Evolutionary conservation across 2,797 vertebrate species (phyloP).

Genomic region (Phalloptychus januarius): DNA sequence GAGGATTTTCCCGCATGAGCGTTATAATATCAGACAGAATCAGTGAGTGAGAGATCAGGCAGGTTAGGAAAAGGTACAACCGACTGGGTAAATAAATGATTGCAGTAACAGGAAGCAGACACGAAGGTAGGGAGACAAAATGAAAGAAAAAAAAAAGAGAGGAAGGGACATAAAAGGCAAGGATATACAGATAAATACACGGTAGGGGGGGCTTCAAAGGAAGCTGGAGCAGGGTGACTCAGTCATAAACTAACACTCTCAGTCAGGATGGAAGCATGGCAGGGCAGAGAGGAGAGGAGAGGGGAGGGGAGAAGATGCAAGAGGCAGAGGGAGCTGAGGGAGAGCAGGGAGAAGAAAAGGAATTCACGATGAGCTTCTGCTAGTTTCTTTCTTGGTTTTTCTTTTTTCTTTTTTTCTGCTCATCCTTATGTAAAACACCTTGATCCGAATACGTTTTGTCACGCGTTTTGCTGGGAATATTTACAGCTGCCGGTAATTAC

Average conservation of each 20-base stretch:
- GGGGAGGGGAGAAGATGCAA: slow-evolving; percentile 40
- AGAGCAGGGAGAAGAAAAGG: slow-evolving; percentile 51
- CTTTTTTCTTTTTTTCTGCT: slow-evolving; percentile 27
- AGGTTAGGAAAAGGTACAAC: slow-evolving; percentile 39
- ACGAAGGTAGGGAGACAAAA: slow-evolving; percentile 31
- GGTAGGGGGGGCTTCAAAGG: slow-evolving; percentile 53
- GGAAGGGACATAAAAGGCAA: slow-evolving; percentile 39
- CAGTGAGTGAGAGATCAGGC: slow-evolving; percentile 58
- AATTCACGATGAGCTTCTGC: slow-evolving; percentile 49
- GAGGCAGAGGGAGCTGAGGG: slow-evolving; percentile 50
- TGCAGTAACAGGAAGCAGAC: slow-evolving; percentile 58
- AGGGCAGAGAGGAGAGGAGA: slow-evolving; percentile 29
- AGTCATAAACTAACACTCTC: slow-evolving; percentile 71
- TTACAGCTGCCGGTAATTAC: slow-evolving; percentile 42
- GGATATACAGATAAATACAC: slow-evolving; percentile 12
- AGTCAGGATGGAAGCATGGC: slow-evolving; percentile 60
- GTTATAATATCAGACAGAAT: slow-evolving; percentile 69
- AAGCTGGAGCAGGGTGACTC: slow-evolving; percentile 66
- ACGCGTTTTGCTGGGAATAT: slow-evolving; percentile 48
- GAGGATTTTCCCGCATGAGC: slow-evolving; percentile 44
- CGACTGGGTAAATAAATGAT: slow-evolving; percentile 72
- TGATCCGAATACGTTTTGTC: slow-evolving; percentile 39
- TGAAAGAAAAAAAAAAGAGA: slow-evolving; percentile 18
- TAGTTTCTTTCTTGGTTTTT: slow-evolving; percentile 23
- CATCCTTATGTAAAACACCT: slow-evolving; percentile 42